Evolutionary conservation across 1,140 invertebrate genomes (phyloP), one percentile per base, ranked within the genome.

Genomic region (Zophobas atratus): DNA sequence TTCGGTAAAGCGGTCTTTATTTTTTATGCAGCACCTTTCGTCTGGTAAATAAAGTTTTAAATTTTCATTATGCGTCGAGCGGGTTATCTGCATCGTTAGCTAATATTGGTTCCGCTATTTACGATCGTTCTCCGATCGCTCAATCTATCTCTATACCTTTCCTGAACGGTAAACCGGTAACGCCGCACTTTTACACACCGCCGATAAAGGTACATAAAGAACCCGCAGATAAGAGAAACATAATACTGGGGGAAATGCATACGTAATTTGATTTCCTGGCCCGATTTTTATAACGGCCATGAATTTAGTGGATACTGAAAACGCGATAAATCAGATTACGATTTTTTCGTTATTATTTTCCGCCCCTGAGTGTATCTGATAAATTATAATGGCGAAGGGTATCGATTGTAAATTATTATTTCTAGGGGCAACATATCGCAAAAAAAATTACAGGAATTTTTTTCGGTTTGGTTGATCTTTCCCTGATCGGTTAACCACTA

Each of bases 321-420:
- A 80, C 46, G 73, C 79, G 75, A 82, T 82, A 82, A 82, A 82
- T 82, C 81, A 82, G 77, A 78, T 78, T 79, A 77, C 67, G 72
- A 51, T 71, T 80, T 81, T 79, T 77, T 77, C 76, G 73, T 80
- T 80, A 81, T 80, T 81, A 81, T 80, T 77, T 75, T 78, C 60
- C 60, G 43, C 76, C 73, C 70, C 43, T 55, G 8, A 79, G 63
- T 55, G 63, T 71, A 79, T 81, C 75, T 76, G 77, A 80, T 80
- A 79, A 83, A 83, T 81, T 81, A 81, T 80, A 51, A 75, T 75
- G 74, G 74, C 67, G 49, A 75, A 72, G 75, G 75, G 77, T 75
- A 81, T 82, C 78, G 83, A 83, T 84, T 84, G 67, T 81, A 81
- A 79, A 79, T 81, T 81, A 84, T 82, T 80, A 79, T 79, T 80